Evolutionary conservation across 1,140 invertebrate species (phyloP).

Genomic region (Eufriesea mexicana): DNA sequence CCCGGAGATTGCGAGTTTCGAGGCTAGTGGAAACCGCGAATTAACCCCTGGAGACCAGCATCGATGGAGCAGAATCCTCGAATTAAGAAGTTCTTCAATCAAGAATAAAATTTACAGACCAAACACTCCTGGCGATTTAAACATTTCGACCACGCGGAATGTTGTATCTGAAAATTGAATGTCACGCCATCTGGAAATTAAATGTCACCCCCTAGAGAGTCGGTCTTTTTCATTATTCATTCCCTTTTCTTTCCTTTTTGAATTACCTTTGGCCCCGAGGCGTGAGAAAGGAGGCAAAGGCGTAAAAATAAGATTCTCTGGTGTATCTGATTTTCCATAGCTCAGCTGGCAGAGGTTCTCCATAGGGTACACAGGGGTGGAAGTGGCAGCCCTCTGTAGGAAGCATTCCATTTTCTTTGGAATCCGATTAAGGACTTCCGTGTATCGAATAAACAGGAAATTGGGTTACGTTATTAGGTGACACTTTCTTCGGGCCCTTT

Average conservation of each 20-base stretch:
- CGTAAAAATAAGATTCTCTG: background rate
- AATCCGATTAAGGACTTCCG: constrained; percentile 50
- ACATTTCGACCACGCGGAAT: too few species aligned
- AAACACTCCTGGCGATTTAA: background rate
- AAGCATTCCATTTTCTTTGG: constrained; percentile 21
- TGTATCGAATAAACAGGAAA: constrained; percentile 55
- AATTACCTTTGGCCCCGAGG: too few species aligned
- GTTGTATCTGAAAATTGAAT: too few species aligned
- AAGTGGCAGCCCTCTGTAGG: background rate
- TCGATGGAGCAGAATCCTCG: too few species aligned
- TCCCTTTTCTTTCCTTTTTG: too few species aligned
- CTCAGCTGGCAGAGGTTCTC: background rate
- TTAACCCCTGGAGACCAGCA: too few species aligned
- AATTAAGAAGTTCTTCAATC: too few species aligned
- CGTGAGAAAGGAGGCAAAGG: background rate
- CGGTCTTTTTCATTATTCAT: too few species aligned
- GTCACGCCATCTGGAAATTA: too few species aligned
- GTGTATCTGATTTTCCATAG: background rate
- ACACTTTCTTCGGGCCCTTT: constrained; percentile 11
- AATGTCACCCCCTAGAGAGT: too few species aligned
- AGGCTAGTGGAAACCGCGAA: too few species aligned
- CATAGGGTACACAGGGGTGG: background rate
- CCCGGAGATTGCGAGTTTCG: too few species aligned
- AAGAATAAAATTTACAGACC: background rate
- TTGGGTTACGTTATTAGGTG: constrained; percentile 37